These are phyloP conservation scores for Enteromius afrohamiltoni DNA, from an alignment of 2,797 vertebrate genomes.

Conservation along the genomic window DNA sequence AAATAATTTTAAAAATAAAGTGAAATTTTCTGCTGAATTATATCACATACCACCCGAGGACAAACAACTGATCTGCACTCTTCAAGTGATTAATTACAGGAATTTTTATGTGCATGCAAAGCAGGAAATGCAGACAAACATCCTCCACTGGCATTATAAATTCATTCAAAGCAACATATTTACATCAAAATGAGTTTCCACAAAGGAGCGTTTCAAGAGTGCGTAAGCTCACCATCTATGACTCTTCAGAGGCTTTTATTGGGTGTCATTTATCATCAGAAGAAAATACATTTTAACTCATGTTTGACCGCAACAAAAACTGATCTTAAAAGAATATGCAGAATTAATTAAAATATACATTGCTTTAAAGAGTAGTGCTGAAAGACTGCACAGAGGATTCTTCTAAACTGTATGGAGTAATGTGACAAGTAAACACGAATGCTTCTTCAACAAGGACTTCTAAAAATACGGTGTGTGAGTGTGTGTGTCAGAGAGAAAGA, in stretches of 20 bases:
- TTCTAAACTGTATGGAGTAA: not conserved
- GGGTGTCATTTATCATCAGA: conserved; percentile 74
- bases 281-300: conserved; percentile 66
- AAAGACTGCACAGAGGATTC: not conserved
- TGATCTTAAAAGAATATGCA: conserved; percentile 67
- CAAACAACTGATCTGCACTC: not conserved
- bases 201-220: conserved; percentile 62
- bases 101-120: not conserved
- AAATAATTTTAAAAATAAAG: not conserved
- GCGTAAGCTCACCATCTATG: conserved; percentile 56
- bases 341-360: conserved; percentile 67
- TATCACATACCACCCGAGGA: not conserved
- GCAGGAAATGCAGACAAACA: conserved; percentile 15
- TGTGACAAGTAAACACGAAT: not conserved
- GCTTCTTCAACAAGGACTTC: conserved; percentile 18
- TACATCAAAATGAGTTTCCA: conserved; percentile 70
- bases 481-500: not conserved
- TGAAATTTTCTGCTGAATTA: not conserved
- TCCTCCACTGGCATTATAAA: conserved; percentile 8
- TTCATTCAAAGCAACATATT: conserved; percentile 61
- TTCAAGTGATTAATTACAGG: conserved; percentile 3
- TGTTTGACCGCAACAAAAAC: conserved; percentile 66
- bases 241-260: conserved; percentile 65
- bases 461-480: not conserved
- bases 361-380: conserved; percentile 47